These are phyloP conservation scores for Papilio protenor DNA, from an alignment of 2,888 invertebrate species.

Conservation along the genomic window DNA sequence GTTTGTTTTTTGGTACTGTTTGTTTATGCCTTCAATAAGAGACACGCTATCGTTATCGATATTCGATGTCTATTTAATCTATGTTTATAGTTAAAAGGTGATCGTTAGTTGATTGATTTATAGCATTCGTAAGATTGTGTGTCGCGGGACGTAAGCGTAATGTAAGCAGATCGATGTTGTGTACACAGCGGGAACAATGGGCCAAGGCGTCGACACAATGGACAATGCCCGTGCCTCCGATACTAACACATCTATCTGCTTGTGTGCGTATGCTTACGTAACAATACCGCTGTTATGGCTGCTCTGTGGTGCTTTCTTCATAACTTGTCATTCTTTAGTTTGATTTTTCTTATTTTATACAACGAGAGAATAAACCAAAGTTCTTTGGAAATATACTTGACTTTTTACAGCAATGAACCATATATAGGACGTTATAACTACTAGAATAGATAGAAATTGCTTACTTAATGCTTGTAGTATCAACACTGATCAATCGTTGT, in stretches of 20 bases:
- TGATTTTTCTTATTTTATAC: neutral
- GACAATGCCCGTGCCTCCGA: slow-evolving; percentile 78
- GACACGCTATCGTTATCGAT: neutral
- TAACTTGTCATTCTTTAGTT: neutral
- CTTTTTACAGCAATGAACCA: neutral
- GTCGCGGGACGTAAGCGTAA: slow-evolving; percentile 67
- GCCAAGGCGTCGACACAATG: slow-evolving; percentile 77
- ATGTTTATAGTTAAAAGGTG: neutral
- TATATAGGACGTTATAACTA: too few relatives aligned
- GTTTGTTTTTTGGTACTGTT: neutral
- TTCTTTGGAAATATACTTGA: neutral
- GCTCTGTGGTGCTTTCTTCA: slow-evolving; percentile 30
- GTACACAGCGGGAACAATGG: slow-evolving; percentile 76
- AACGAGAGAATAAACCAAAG: neutral
- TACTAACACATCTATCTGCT: slow-evolving; percentile 75
- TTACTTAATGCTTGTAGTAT: too few relatives aligned
- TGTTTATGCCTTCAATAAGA: neutral
- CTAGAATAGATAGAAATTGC: too few relatives aligned
- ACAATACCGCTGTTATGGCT: slow-evolving; percentile 52
- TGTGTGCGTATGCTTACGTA: slow-evolving; percentile 70
- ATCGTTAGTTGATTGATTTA: slow-evolving; percentile 16
- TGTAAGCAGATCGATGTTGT: slow-evolving; percentile 69
- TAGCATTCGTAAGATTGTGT: slow-evolving; percentile 44
- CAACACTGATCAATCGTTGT: too few relatives aligned
- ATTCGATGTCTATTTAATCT: neutral